Evolutionary conservation across 2,888 invertebrate genomes (phyloP).

Genomic region (Rhingia campestris): DNA sequence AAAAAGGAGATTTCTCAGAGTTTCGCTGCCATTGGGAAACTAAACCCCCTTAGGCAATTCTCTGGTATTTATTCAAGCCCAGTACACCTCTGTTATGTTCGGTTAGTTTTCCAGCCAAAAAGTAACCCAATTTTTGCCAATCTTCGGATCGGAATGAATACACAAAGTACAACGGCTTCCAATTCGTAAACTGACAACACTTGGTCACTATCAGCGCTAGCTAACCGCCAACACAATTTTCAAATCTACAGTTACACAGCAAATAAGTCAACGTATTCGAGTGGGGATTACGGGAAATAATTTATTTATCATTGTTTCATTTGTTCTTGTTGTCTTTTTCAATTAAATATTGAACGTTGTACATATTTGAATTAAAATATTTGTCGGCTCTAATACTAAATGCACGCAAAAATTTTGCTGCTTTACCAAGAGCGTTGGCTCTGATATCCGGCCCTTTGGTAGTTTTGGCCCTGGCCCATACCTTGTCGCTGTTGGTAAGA

Average conservation of each 20-base stretch:
- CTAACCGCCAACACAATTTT: background rate
- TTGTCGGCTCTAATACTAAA: slow-evolving; percentile 35
- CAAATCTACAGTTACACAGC: slow-evolving; percentile 29
- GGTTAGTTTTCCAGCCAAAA: background rate
- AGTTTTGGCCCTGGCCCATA: slow-evolving; percentile 17
- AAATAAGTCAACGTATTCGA: slow-evolving; percentile 37
- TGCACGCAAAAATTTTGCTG: slow-evolving; percentile 1
- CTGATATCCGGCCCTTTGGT: slow-evolving; percentile 52
- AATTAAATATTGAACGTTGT: slow-evolving; percentile 28
- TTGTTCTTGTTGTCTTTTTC: slow-evolving; percentile 17
- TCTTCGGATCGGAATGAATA: background rate
- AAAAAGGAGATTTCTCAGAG: slow-evolving; percentile 1
- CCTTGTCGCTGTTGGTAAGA: slow-evolving; percentile 34
- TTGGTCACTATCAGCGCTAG: background rate
- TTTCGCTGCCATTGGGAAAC: slow-evolving; percentile 15
- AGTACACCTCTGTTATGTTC: slow-evolving; percentile 7
- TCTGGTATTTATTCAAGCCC: slow-evolving; percentile 16
- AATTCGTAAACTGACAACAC: background rate
- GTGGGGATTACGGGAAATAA: slow-evolving; percentile 43
- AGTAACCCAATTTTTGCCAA: background rate
- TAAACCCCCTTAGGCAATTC: background rate
- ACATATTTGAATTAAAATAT: slow-evolving; percentile 50
- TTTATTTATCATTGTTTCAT: slow-evolving; percentile 60
- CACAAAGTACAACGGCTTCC: background rate
- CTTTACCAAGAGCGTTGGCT: slow-evolving; percentile 60